Evolutionary conservation across 2,888 invertebrate genomes (phyloP).

Genomic region (Vannuccia rotundouncinata): DNA sequence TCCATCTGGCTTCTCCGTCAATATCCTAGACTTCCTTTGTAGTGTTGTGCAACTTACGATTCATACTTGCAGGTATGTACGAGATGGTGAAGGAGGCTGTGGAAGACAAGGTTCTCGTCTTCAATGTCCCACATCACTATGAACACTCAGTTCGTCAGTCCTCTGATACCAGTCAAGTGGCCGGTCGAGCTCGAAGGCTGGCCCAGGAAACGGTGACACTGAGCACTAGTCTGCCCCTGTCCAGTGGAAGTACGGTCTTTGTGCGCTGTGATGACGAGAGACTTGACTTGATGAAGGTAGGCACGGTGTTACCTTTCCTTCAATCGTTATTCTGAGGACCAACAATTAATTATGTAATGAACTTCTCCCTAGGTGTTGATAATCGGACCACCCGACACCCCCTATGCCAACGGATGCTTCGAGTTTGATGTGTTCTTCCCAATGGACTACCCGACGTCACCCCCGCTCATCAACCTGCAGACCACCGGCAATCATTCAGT

Average conservation of each 20-base stretch:
- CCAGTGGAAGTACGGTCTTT: slow-evolving; percentile 86
- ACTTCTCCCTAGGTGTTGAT: slow-evolving; percentile 68
- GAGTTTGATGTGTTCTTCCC: slow-evolving; percentile 58
- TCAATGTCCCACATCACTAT: background rate
- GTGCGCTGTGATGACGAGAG: slow-evolving; percentile 87
- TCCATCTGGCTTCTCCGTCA: no score
- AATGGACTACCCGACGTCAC: slow-evolving; percentile 56
- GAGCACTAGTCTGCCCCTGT: slow-evolving; percentile 81
- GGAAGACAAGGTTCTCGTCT: no score
- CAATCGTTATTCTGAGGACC: background rate
- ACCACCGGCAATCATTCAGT: slow-evolving; percentile 58
- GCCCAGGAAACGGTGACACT: slow-evolving; percentile 90
- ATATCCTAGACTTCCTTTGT: no score
- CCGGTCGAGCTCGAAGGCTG: slow-evolving; percentile 79
- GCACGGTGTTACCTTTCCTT: background rate
- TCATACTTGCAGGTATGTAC: no score
- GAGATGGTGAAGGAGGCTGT: no score
- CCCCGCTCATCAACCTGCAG: slow-evolving; percentile 56
- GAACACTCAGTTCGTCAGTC: background rate
- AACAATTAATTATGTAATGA: background rate
- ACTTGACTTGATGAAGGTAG: slow-evolving; percentile 83
- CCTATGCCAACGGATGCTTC: slow-evolving; percentile 58
- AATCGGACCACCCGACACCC: slow-evolving; percentile 69
- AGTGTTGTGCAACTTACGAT: no score
- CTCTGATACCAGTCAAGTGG: no score